phyloP scores from a whole-genome alignment of 2,888 invertebrate species.

The Euzophera pinguis region DNA sequence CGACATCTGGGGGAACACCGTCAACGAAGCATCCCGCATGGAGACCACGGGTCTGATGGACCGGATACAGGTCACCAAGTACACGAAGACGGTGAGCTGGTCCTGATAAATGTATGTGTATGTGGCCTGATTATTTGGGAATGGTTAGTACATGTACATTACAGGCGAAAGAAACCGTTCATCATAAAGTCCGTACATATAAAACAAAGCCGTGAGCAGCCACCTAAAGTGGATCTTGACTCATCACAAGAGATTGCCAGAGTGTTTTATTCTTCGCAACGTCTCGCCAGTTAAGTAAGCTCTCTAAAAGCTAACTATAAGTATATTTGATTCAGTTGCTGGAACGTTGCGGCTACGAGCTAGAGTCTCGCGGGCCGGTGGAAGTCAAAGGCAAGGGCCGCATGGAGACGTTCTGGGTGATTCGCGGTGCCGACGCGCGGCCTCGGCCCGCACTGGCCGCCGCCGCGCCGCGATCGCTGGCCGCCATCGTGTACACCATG shows the following conservation, averaged over 20 bases:
- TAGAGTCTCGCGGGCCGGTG: constrained; percentile 89
- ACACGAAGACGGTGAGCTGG: constrained; percentile 84
- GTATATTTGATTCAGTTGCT: no score
- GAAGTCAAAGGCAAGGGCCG: constrained; percentile 97
- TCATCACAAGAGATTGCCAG: no score
- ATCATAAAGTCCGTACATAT: no score
- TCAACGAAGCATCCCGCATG: constrained; percentile 98
- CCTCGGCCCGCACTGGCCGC: constrained; percentile 82
- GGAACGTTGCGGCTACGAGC: constrained; percentile 85
- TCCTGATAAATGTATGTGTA: background rate
- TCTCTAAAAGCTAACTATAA: no score
- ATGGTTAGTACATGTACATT: no score
- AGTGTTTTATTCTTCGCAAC: no score
- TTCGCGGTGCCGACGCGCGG: constrained; percentile 79
- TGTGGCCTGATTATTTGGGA: background rate
- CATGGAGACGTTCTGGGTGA: constrained; percentile 97
- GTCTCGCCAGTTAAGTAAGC: no score
- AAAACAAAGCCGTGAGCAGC: no score
- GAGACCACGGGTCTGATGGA: constrained; percentile 95
- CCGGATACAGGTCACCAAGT: constrained; percentile 92
- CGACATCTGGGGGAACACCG: constrained; percentile 98
- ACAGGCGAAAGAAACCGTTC: no score
- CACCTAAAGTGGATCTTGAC: no score
- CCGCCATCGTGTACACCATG: constrained; percentile 93
- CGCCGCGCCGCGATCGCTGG: constrained; percentile 86